These are phyloP conservation scores for Vanacampus margaritifer DNA, from an alignment of 2,113 vertebrate species.

Conservation along the genomic window DNA sequence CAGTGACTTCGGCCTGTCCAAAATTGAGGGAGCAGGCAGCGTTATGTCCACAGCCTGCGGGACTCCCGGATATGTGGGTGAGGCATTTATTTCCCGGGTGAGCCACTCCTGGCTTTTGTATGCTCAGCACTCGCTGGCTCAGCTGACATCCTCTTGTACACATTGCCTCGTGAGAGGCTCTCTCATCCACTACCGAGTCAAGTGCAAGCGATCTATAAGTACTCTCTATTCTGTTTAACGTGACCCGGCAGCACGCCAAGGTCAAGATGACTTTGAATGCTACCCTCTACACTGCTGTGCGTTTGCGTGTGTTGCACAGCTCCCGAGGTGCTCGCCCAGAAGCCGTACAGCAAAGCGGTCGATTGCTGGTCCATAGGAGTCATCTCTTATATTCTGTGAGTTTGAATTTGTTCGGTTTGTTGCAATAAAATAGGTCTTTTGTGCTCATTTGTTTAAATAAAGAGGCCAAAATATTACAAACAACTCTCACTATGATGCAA, in stretches of 20 bases:
- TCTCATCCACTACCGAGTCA: constrained; percentile 53
- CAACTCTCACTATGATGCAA: not conserved
- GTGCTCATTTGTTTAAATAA: not conserved
- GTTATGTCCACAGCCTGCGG: constrained; percentile 74
- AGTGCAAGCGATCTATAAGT: constrained; percentile 58
- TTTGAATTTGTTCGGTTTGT: constrained; percentile 24
- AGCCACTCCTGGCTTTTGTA: constrained; percentile 22
- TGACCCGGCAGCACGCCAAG: constrained; percentile 38
- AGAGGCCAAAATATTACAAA: not conserved
- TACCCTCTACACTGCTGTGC: constrained; percentile 4
- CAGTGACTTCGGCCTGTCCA: constrained; percentile 71
- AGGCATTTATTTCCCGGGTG: constrained; percentile 29
- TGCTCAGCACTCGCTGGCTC: constrained; percentile 26
- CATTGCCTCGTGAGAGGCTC: constrained; percentile 43
- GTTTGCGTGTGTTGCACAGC: constrained; percentile 66
- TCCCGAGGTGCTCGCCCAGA: constrained; percentile 94
- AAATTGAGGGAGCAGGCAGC: constrained; percentile 66
- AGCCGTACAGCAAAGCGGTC: constrained; percentile 97
- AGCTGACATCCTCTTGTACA: constrained; percentile 36
- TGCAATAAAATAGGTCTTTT: not conserved
- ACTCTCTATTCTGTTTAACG: constrained; percentile 50
- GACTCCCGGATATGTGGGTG: constrained; percentile 71
- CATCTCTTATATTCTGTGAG: constrained; percentile 95
- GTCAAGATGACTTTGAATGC: constrained; percentile 47
- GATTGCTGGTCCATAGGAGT: constrained; percentile 99